Base-by-base conservation (phyloP, 2,797 vertebrate genomes). In the Meriones psammophilus region DNA sequence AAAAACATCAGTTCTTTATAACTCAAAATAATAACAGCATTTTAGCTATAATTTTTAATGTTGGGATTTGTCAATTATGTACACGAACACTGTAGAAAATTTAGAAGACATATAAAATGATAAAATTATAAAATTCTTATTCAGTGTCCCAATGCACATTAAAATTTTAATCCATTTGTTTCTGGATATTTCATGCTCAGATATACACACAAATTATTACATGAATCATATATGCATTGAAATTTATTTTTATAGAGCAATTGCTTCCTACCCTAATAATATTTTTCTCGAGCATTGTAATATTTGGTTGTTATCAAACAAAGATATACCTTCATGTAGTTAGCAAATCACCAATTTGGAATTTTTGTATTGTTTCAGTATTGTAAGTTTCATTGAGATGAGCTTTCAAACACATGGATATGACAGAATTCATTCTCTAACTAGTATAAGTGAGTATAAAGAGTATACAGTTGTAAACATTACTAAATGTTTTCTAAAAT, bases 281-380 rank as follows among this genome's bases (percentile, higher is more conserved):
- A 80, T 95, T 86, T 94, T 60, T 90, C 13, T 20, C 94, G 76
- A 85, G 76, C 28, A 91, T 85, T 81, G 64, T 64, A 92, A 89
- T 69, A 95, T 89, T 71, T 97, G 13, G 17, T 80, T 76, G 50
- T 89, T 91, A 74, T 39, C 92, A 91, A 94, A 90, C 83, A 80
- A 5, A 89, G 20, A 66, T 17, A 79, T 24, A 77, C 13, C 12
- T 30, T 36, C 7, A 83, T 78, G 56, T 22, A 30, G 28, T 92
- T 87, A 92, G 42, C 36, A 77, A 76, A 39, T 64, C 28, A 71
- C 24, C 42, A 91, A 84, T 73, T 60, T 95, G 46, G 30, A 56
- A 42, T 13, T 58, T 58, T 58, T 58, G 56, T 58, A 17, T 58
- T 86, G 10, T 85, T 89, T 85, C 26, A 56, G 30, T 60, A 26